phyloP scores from a whole-genome alignment of 2,113 vertebrate species.

The Xiphophorus hellerii region DNA sequence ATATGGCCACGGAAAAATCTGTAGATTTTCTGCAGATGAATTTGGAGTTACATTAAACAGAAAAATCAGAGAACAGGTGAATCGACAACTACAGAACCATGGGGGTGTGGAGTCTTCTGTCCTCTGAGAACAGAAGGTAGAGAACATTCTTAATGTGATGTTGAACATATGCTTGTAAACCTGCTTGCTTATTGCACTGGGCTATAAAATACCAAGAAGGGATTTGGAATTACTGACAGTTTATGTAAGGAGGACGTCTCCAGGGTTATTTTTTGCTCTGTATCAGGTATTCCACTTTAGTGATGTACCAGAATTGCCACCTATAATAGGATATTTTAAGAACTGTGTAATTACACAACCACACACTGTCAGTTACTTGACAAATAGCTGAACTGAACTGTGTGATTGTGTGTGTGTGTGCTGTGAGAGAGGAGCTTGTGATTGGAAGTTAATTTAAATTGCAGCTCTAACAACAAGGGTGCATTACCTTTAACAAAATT shows the following conservation, averaged over 20 bases:
- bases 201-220: not conserved
- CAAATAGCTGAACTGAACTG: not conserved
- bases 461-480: not conserved
- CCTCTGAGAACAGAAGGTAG: too few relatives aligned
- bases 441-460: not conserved
- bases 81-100: too few relatives aligned
- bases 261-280: not conserved
- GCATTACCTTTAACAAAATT: not conserved
- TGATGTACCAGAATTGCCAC: not conserved
- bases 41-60: too few relatives aligned
- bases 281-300: not conserved
- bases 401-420: not conserved
- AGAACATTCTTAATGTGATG: too few relatives aligned
- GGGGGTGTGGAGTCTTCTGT: too few relatives aligned
- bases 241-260: not conserved
- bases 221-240: not conserved
- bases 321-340: not conserved
- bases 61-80: too few relatives aligned
- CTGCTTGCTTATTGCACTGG: not conserved
- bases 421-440: not conserved
- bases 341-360: not conserved
- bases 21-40: too few relatives aligned
- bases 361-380: not conserved
- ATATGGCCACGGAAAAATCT: too few relatives aligned
- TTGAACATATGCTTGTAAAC: too few relatives aligned